A percentile compares a stretch with the other conserved stretches of the same genome.
These are phyloP conservation scores for Diadophis punctatus DNA, from an alignment of 2,113 vertebrate genomes.

Conservation along the genomic window DNA sequence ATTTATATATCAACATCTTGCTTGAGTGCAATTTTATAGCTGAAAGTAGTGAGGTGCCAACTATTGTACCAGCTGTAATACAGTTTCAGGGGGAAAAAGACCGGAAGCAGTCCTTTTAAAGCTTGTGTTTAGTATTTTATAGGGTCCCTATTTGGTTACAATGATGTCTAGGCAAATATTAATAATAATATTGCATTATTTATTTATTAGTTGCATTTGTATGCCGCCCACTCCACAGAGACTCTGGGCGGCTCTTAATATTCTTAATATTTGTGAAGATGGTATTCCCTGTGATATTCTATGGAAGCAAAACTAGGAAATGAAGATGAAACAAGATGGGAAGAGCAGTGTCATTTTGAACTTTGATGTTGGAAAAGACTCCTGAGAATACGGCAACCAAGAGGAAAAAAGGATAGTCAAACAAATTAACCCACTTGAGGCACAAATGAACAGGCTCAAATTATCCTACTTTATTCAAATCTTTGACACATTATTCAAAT, in stretches of 20 bases:
- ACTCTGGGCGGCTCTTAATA: too few relatives aligned
- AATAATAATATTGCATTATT: constrained; percentile 6
- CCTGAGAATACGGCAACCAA: background rate
- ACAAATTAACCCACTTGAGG: background rate
- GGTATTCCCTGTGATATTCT: background rate
- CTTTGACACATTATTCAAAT: background rate
- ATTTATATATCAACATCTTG: background rate
- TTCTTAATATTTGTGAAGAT: background rate
- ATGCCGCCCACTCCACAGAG: too few relatives aligned
- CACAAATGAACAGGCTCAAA: background rate
- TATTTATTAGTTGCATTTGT: too few relatives aligned
- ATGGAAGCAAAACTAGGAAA: background rate
- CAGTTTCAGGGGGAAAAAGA: background rate
- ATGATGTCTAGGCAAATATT: background rate
- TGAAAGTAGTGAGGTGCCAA: background rate
- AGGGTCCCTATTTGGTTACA: background rate
- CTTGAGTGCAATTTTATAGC: background rate
- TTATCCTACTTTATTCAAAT: background rate
- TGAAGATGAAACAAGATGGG: background rate
- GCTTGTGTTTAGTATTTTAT: background rate
- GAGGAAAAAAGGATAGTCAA: background rate
- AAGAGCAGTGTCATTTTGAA: background rate
- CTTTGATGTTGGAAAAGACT: background rate
- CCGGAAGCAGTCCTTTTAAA: background rate
- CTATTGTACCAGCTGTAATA: background rate